Percentiles rank a stretch among this genome's conserved stretches.
phyloP scores from a whole-genome alignment of 2,888 invertebrate genomes.

The Pegoplata infirma region DNA sequence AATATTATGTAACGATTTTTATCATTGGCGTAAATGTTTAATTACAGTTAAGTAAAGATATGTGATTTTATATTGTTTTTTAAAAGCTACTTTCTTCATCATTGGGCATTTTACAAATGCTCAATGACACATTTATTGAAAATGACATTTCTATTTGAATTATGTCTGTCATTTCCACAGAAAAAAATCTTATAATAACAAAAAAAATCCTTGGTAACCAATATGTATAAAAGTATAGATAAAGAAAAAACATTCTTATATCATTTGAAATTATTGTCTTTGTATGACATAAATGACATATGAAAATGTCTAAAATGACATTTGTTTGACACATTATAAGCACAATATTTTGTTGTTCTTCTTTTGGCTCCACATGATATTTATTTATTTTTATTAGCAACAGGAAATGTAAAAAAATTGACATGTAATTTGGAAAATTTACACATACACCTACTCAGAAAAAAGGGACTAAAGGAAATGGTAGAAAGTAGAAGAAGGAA shows the following conservation, averaged over 20 bases:
- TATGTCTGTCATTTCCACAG: neutral
- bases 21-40: too few species aligned
- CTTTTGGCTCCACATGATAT: neutral
- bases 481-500: too few species aligned
- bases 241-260: conserved; percentile 4
- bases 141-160: neutral
- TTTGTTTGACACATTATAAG: conserved; percentile 41
- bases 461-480: too few species aligned
- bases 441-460: neutral
- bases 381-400: neutral
- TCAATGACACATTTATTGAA: neutral
- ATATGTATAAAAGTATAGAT: neutral
- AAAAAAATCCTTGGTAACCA: neutral
- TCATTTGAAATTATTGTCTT: conserved; percentile 32
- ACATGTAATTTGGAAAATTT: neutral
- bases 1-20: too few species aligned
- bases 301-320: conserved; percentile 40
- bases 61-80: too few species aligned
- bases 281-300: conserved; percentile 42
- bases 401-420: neutral
- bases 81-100: neutral
- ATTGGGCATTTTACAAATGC: neutral
- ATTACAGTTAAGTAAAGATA: too few species aligned
- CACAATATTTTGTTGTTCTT: neutral
- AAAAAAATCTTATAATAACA: neutral